phyloP scores from a whole-genome alignment of 2,888 invertebrate species.

The Nephrotoma guestfalica region DNA sequence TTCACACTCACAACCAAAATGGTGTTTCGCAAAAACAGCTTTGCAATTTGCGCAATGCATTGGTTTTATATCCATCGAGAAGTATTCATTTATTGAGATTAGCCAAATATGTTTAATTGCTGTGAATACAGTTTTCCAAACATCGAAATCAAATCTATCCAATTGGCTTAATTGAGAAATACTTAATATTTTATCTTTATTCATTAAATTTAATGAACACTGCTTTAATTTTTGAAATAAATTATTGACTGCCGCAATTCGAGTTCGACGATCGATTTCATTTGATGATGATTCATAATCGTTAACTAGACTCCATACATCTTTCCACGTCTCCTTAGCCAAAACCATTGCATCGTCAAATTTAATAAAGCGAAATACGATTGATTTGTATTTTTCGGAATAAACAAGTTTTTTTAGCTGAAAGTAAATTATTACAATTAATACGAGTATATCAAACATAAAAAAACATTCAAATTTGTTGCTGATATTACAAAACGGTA shows the following conservation, averaged over 20 bases:
- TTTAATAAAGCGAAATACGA: slow-evolving; percentile 36
- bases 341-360: slow-evolving; percentile 45
- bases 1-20: slow-evolving; percentile 28
- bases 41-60: slow-evolving; percentile 28
- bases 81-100: slow-evolving; percentile 24
- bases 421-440: slow-evolving; percentile 5
- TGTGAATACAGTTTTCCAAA: slow-evolving; percentile 28
- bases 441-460: background rate
- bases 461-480: too few species aligned
- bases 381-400: slow-evolving; percentile 25
- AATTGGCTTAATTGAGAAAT: background rate
- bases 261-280: slow-evolving; percentile 25
- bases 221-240: slow-evolving; percentile 24
- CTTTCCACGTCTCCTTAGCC: slow-evolving; percentile 38
- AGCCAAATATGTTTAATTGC: slow-evolving; percentile 27
- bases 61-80: slow-evolving; percentile 24
- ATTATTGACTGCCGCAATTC: slow-evolving; percentile 25
- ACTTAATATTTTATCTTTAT: background rate
- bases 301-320: slow-evolving; percentile 31
- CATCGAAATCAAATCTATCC: background rate
- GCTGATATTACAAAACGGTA: too few species aligned
- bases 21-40: slow-evolving; percentile 25
- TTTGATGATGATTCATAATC: slow-evolving; percentile 26
- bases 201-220: background rate
- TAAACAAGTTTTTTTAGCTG: slow-evolving; percentile 26